phyloP scores from a whole-genome alignment of 2,113 vertebrate genomes.

The Chamaea fasciata region DNA sequence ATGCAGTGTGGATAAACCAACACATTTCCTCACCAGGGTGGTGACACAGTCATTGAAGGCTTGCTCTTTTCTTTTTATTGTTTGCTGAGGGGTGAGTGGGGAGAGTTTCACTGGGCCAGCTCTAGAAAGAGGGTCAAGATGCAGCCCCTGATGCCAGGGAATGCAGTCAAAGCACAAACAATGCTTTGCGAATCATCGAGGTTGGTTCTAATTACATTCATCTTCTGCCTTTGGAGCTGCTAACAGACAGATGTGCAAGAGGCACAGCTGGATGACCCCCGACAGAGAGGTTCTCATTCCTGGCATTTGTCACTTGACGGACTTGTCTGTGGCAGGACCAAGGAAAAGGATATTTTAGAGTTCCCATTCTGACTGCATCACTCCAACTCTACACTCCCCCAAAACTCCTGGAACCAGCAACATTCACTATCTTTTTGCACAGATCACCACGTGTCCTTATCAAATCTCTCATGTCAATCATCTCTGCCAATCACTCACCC shows the following conservation, averaged over 20 bases:
- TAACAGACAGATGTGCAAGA: neutral
- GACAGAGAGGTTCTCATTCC: neutral
- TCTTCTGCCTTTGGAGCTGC: neutral
- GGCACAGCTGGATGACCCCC: neutral
- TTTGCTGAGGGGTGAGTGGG: neutral
- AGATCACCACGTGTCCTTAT: neutral
- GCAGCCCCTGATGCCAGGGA: neutral
- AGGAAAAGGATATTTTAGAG: neutral
- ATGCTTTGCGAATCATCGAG: neutral
- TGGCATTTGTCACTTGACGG: neutral
- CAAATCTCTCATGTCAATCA: neutral
- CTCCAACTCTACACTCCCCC: neutral
- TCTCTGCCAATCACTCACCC: neutral
- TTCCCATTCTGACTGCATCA: neutral
- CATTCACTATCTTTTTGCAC: neutral
- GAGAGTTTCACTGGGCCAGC: neutral
- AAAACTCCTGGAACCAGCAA: neutral
- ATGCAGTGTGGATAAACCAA: neutral
- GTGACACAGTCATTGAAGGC: neutral
- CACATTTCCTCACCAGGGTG: neutral
- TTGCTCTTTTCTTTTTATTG: neutral
- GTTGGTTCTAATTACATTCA: neutral
- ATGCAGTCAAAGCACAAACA: neutral
- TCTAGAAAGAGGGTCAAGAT: neutral
- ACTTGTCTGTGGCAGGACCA: neutral